phyloP scores from a whole-genome alignment of 2,113 vertebrate genomes.

The Lynx canadensis region DNA sequence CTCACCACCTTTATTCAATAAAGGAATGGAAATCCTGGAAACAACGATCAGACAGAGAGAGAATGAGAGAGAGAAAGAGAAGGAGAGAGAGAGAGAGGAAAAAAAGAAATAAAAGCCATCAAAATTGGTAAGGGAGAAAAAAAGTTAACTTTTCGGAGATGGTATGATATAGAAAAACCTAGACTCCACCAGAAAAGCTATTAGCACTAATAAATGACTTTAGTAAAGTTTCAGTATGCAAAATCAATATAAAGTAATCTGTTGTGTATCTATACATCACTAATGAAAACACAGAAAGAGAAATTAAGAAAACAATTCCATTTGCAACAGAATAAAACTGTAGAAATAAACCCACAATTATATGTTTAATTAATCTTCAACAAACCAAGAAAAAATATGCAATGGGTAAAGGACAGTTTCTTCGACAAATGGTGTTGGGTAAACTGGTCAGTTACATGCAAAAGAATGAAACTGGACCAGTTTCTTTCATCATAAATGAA shows the following conservation, averaged over 20 bases:
- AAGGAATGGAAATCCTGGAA: background rate
- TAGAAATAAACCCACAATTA: background rate
- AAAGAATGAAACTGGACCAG: background rate
- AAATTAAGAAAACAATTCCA: background rate
- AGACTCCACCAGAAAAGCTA: background rate
- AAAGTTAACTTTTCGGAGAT: background rate
- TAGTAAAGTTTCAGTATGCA: background rate
- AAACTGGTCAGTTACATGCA: background rate
- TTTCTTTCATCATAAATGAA: background rate
- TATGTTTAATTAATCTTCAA: background rate
- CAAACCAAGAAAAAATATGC: background rate
- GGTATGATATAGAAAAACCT: background rate
- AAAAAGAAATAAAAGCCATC: background rate
- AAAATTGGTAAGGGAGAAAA: background rate
- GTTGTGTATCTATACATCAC: background rate
- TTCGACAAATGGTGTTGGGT: background rate
- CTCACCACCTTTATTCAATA: background rate
- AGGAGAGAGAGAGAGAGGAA: too few relatives aligned
- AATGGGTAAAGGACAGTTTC: background rate
- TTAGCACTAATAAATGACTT: background rate
- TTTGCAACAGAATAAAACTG: background rate
- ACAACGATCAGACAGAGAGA: background rate
- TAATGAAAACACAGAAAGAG: background rate
- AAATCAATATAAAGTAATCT: background rate
- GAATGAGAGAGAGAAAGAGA: background rate